Evolutionary conservation across 2,888 invertebrate genomes (phyloP).

Genomic region (Malthinus flaveolus): DNA sequence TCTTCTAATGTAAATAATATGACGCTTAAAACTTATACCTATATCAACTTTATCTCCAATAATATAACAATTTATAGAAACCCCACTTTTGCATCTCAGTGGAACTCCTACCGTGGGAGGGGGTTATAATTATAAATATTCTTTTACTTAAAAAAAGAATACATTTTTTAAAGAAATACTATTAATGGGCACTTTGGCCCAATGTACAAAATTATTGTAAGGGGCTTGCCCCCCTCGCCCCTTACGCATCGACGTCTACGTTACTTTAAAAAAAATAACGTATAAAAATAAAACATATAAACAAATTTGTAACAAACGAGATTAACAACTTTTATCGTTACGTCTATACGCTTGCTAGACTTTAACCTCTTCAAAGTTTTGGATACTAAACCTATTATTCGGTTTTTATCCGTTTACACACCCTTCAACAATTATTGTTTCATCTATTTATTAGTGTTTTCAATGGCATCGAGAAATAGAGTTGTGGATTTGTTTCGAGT

Average conservation of each 20-base stretch:
- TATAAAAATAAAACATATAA: too few species aligned
- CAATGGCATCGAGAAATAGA: slow-evolving; percentile 24
- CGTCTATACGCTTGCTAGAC: background rate
- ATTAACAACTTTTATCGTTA: background rate
- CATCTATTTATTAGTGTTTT: too few species aligned
- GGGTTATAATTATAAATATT: too few species aligned
- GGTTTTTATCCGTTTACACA: background rate
- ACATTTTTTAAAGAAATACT: too few species aligned
- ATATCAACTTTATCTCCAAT: slow-evolving; percentile 2
- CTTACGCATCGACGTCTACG: too few species aligned
- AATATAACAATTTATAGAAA: slow-evolving; percentile 7
- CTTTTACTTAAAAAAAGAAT: too few species aligned
- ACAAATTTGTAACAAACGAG: too few species aligned
- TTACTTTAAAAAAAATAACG: too few species aligned
- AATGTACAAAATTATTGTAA: too few species aligned
- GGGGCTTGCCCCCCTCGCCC: too few species aligned
- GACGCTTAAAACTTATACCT: slow-evolving; percentile 2
- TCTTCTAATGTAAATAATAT: slow-evolving; percentile 1
- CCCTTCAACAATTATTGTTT: background rate
- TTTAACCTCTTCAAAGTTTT: background rate
- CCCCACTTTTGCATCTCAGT: background rate
- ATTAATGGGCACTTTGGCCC: too few species aligned
- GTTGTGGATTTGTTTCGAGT: slow-evolving; percentile 26
- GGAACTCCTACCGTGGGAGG: too few species aligned
- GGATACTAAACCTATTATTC: background rate